These are phyloP conservation scores for Cavia aperea DNA, from an alignment of 2,113 vertebrate species.

Conservation along the genomic window DNA sequence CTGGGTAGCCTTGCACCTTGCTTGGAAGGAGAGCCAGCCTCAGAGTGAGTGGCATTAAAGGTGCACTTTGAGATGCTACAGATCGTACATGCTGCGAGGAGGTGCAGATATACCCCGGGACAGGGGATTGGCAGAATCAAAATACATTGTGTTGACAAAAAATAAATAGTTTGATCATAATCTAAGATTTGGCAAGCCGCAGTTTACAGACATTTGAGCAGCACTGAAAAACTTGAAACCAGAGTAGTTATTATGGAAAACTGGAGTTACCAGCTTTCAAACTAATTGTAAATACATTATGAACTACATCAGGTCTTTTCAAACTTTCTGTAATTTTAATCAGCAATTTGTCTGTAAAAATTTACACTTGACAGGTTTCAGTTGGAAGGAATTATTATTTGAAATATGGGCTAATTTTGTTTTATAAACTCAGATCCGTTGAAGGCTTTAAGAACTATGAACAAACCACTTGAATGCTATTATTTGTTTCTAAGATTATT, in stretches of 20 bases:
- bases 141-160: accelerated
- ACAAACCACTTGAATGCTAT: not conserved
- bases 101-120: not conserved
- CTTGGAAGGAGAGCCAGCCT: accelerated
- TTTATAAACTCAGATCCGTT: not conserved
- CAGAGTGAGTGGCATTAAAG: not conserved
- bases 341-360: not conserved
- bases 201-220: not conserved
- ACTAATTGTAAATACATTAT: not conserved
- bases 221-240: not conserved
- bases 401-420: not conserved
- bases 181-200: not conserved
- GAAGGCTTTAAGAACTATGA: not conserved
- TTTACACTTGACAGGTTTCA: not conserved
- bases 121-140: no score
- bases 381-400: not conserved
- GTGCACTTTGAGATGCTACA: not conserved
- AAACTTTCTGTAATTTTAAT: not conserved
- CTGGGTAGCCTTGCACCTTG: no score
- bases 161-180: not conserved
- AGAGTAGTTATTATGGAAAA: not conserved
- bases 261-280: not conserved
- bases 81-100: accelerated
- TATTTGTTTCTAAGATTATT: not conserved
- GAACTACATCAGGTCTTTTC: not conserved